Evolutionary conservation across 1,140 invertebrate species (phyloP).

Genomic region (Pogonomyrmex californicus): DNA sequence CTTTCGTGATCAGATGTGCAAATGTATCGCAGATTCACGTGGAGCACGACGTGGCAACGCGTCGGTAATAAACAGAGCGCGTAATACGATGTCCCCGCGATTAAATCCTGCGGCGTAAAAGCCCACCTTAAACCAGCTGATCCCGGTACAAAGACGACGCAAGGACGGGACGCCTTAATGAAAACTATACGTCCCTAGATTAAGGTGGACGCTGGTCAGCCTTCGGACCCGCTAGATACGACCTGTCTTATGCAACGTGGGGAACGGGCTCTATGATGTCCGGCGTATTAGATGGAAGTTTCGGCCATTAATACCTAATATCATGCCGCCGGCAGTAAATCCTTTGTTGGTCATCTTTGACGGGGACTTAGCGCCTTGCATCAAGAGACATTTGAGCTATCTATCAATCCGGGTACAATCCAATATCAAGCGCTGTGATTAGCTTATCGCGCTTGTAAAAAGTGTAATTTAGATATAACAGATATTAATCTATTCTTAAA

Average conservation of each 20-base stretch:
- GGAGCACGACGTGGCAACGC: conserved; percentile 12
- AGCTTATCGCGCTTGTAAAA: neutral
- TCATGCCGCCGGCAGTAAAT: conserved; percentile 80
- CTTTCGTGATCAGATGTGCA: neutral
- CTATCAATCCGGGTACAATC: conserved; percentile 58
- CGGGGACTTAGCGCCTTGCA: conserved; percentile 81
- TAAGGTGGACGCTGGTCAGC: conserved; percentile 84
- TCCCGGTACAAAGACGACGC: conserved; percentile 83
- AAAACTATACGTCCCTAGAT: conserved; percentile 86
- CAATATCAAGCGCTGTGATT: conserved; percentile 52
- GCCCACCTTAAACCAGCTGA: conserved; percentile 83
- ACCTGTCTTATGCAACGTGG: conserved; percentile 82
- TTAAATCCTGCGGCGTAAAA: conserved; percentile 80
- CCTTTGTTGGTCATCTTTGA: conserved; percentile 85
- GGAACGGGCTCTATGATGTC: conserved; percentile 77
- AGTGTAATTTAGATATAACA: neutral
- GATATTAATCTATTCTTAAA: neutral
- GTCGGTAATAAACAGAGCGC: conserved; percentile 80
- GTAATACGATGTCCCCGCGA: conserved; percentile 75
- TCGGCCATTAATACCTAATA: conserved; percentile 86
- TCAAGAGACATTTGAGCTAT: conserved; percentile 71
- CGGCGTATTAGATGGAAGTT: conserved; percentile 83
- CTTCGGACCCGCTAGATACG: conserved; percentile 74
- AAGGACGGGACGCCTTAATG: conserved; percentile 82
- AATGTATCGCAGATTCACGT: conserved; percentile 7